A percentile compares a stretch with the other conserved stretches of the same genome.
Evolutionary conservation across 1,140 invertebrate species (phyloP).

Genomic region (Drosophila lacertosa): DNA sequence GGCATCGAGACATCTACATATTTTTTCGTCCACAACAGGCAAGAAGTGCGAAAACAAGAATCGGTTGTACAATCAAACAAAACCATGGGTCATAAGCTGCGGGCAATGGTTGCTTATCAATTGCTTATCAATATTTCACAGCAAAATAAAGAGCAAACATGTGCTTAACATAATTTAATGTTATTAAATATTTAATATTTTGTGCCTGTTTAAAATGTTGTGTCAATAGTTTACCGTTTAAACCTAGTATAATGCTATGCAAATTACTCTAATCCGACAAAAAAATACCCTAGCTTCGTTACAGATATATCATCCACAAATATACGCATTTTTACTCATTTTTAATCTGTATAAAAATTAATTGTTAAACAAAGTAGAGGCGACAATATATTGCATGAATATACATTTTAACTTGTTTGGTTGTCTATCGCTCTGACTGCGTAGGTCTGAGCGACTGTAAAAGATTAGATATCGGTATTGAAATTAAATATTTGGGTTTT

Average conservation of each 20-base stretch:
- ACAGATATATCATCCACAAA: too few relatives aligned
- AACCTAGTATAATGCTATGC: conserved; percentile 13
- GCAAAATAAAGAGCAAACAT: background rate
- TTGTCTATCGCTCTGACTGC: too few relatives aligned
- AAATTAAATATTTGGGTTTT: too few relatives aligned
- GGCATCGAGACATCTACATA: conserved; percentile 4
- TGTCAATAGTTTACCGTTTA: too few relatives aligned
- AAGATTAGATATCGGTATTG: too few relatives aligned
- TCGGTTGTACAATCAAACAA: conserved; percentile 42
- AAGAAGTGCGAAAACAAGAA: conserved; percentile 48
- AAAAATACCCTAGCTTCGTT: too few relatives aligned
- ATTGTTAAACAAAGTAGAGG: too few relatives aligned
- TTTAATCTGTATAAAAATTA: too few relatives aligned
- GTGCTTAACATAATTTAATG: conserved; percentile 6
- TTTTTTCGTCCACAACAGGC: conserved; percentile 23
- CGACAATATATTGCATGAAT: too few relatives aligned
- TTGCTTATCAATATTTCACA: conserved; percentile 29
- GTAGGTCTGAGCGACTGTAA: too few relatives aligned
- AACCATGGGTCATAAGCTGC: conserved; percentile 57
- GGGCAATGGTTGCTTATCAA: conserved; percentile 49
- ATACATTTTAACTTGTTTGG: background rate
- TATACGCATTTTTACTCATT: too few relatives aligned
- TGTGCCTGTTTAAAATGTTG: background rate
- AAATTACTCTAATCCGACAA: too few relatives aligned
- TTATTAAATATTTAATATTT: background rate